Evolutionary conservation across 2,113 vertebrate genomes (phyloP).

Genomic region (Gorsachius goisagi): DNA sequence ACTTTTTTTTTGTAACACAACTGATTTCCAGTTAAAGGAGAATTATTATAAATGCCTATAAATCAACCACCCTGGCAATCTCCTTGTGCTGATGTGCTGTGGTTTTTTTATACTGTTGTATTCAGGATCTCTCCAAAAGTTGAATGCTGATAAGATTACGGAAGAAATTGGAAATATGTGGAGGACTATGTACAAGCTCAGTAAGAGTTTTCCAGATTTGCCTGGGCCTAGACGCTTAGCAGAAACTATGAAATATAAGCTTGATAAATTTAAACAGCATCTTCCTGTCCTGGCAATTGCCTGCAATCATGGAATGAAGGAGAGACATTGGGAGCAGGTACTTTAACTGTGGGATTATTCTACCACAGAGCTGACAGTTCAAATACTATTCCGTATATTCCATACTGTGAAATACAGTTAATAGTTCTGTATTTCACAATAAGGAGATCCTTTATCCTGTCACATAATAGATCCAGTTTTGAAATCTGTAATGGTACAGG

Average conservation of each 20-base stretch:
- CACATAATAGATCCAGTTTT: not conserved
- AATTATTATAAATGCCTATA: not conserved
- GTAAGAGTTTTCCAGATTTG: slow-evolving; percentile 76
- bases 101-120: not conserved
- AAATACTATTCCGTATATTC: not conserved
- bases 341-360: not conserved
- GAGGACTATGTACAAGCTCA: slow-evolving; percentile 83
- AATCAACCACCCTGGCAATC: not conserved
- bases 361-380: not conserved
- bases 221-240: slow-evolving; percentile 79
- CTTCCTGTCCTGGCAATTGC: slow-evolving; percentile 82
- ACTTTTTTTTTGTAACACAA: not conserved
- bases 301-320: slow-evolving; percentile 89
- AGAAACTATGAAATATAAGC: slow-evolving; percentile 78
- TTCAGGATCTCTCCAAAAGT: slow-evolving; percentile 77
- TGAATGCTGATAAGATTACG: slow-evolving; percentile 83
- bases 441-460: not conserved
- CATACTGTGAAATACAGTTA: not conserved
- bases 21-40: not conserved
- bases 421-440: not conserved
- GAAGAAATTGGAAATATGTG: slow-evolving; percentile 86
- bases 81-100: not conserved
- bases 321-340: slow-evolving; percentile 89
- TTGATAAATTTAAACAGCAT: slow-evolving; percentile 87
- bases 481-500: not conserved